Conservation (phyloP, 2,797 vertebrate genomes). For the Myripristis murdjan region DNA sequence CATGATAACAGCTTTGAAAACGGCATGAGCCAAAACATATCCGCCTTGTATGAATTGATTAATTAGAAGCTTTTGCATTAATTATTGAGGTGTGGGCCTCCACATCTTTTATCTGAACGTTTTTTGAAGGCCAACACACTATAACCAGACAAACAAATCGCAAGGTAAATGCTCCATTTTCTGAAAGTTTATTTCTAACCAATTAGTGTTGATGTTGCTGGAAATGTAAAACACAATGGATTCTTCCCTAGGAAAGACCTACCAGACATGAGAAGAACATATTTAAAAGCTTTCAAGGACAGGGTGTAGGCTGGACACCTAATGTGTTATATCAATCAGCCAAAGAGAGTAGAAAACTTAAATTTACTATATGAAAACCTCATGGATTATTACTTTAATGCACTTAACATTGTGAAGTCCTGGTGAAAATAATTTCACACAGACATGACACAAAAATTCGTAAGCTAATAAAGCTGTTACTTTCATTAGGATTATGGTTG, state of each 20-base stretch:
- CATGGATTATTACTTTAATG: constrained; percentile 26
- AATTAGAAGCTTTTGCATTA: no score
- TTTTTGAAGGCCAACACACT: no score
- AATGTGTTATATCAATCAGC: neutral
- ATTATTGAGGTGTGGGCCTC: no score
- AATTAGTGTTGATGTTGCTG: neutral
- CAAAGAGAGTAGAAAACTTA: constrained; percentile 7
- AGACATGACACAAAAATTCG: constrained; percentile 49
- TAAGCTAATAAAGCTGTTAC: constrained; percentile 76
- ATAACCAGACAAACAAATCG: no score
- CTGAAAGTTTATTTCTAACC: no score
- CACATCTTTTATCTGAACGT: no score
- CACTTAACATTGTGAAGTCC: neutral
- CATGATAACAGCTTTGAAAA: no score
- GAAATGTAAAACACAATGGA: neutral
- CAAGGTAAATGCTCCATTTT: no score
- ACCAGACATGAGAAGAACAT: no score
- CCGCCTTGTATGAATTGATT: neutral
- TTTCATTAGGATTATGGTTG: constrained; percentile 71
- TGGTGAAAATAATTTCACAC: constrained; percentile 30
- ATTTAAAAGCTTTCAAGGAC: no score
- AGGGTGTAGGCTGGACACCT: no score
- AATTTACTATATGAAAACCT: neutral
- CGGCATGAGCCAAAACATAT: neutral
- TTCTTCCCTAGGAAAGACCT: no score